Conservation (phyloP, 2,888 invertebrate genomes). For the Eueremaeus valkanovi region DNA sequence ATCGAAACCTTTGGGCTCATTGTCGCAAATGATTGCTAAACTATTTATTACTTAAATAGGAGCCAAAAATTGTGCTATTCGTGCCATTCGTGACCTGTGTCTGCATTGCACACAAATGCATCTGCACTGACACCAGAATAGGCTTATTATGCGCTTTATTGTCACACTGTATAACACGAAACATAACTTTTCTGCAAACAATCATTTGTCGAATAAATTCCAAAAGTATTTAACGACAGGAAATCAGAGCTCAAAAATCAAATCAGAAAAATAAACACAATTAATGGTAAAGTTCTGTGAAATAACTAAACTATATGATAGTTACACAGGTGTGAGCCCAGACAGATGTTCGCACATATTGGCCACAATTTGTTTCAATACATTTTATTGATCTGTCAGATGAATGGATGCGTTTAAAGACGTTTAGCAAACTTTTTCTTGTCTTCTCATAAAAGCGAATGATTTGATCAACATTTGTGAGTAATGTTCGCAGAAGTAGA, state of each 20-base stretch:
- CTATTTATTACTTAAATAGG: conserved; percentile 27
- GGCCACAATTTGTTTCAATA: too few relatives aligned
- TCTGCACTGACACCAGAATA: conserved; percentile 11
- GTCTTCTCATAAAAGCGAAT: too few relatives aligned
- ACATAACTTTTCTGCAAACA: conserved; percentile 1
- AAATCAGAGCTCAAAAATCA: conserved; percentile 12
- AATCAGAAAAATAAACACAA: conserved; percentile 27
- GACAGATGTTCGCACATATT: too few relatives aligned
- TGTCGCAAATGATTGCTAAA: conserved; percentile 34
- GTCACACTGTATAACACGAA: background rate
- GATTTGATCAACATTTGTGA: too few relatives aligned
- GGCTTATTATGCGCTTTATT: background rate
- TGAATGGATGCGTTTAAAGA: too few relatives aligned
- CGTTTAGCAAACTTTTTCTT: too few relatives aligned
- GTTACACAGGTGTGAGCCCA: conserved; percentile 5
- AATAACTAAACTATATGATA: background rate
- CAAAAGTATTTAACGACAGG: background rate
- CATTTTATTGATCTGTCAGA: too few relatives aligned
- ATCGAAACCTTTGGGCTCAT: conserved; percentile 12
- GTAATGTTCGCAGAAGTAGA: too few relatives aligned
- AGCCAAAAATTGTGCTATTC: background rate
- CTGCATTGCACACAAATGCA: background rate
- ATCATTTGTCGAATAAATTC: conserved; percentile 14
- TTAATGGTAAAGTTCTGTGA: background rate
- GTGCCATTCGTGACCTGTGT: background rate